Evolutionary conservation across 2,888 invertebrate genomes (phyloP).

Genomic region (Sinodicranocentrus sp.): DNA sequence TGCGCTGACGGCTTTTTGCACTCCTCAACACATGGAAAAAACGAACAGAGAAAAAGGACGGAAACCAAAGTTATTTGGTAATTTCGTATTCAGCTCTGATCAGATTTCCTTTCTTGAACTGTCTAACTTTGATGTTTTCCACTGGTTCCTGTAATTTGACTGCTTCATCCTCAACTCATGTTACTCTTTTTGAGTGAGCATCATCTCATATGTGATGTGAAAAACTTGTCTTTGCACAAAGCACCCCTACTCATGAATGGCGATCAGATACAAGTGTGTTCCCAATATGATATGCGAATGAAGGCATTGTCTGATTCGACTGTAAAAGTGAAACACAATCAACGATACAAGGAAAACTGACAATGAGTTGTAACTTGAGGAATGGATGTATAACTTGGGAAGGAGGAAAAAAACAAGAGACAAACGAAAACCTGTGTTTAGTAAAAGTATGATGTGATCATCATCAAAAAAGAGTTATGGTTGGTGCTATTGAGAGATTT

Average conservation of each 20-base stretch:
- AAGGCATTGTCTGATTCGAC: not conserved
- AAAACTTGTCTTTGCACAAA: no score
- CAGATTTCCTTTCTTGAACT: no score
- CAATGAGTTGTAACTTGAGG: conserved; percentile 39
- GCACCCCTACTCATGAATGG: conserved; percentile 29
- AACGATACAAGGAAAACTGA: conserved; percentile 1
- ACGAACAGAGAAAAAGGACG: no score
- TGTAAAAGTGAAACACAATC: conserved; percentile 36
- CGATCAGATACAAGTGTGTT: conserved; percentile 29
- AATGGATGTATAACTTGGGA: conserved; percentile 22
- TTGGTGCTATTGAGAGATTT: conserved; percentile 20
- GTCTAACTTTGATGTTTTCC: no score
- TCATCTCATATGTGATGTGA: no score
- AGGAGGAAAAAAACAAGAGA: conserved; percentile 12
- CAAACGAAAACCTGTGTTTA: not conserved
- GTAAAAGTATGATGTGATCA: conserved; percentile 20
- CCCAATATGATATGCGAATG: conserved; percentile 25
- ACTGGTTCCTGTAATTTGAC: no score
- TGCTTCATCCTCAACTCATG: no score
- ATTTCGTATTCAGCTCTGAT: no score
- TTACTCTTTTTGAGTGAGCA: no score
- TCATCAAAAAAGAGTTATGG: conserved; percentile 8
- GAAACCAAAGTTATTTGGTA: no score
- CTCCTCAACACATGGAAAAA: no score
- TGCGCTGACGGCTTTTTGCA: no score